Evolutionary conservation across 2,888 invertebrate species (phyloP).

Genomic region (Lissonota sp.): DNA sequence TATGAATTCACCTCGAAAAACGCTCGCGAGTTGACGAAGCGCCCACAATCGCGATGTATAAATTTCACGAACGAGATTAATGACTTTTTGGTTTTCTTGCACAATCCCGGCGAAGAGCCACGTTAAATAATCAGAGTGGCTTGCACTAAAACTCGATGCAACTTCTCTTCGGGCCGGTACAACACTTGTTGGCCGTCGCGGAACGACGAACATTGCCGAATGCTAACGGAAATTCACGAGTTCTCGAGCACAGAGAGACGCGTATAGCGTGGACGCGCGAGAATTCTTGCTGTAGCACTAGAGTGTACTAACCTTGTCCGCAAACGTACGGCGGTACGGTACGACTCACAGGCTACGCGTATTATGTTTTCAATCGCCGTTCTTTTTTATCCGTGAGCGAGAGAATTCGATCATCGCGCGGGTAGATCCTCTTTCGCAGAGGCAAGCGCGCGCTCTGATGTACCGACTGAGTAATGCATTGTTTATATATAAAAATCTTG

Average conservation of each 20-base stretch:
- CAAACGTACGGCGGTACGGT: conserved; percentile 22
- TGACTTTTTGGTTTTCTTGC: too few relatives aligned
- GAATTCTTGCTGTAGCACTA: not conserved
- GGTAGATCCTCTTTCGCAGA: not conserved
- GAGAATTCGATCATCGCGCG: conserved; percentile 9
- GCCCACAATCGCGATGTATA: too few relatives aligned
- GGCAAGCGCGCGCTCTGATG: conserved; percentile 7
- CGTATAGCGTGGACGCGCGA: not conserved
- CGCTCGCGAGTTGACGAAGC: not conserved
- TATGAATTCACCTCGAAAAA: not conserved
- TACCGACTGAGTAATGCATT: not conserved
- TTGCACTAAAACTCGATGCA: not conserved
- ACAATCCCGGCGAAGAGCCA: not conserved
- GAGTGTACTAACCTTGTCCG: conserved; percentile 43
- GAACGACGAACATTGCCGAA: conserved; percentile 22
- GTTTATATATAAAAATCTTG: not conserved
- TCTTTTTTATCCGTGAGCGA: not conserved
- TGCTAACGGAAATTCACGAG: conserved; percentile 42
- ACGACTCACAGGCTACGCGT: conserved; percentile 34
- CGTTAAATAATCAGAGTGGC: conserved; percentile 14
- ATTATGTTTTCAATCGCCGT: not conserved
- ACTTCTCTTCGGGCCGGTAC: conserved; percentile 31
- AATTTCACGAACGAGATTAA: too few relatives aligned
- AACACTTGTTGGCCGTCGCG: conserved; percentile 23
- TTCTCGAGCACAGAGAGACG: not conserved